Conservation (phyloP, 2,888 invertebrate genomes). For the Automeris io region DNA sequence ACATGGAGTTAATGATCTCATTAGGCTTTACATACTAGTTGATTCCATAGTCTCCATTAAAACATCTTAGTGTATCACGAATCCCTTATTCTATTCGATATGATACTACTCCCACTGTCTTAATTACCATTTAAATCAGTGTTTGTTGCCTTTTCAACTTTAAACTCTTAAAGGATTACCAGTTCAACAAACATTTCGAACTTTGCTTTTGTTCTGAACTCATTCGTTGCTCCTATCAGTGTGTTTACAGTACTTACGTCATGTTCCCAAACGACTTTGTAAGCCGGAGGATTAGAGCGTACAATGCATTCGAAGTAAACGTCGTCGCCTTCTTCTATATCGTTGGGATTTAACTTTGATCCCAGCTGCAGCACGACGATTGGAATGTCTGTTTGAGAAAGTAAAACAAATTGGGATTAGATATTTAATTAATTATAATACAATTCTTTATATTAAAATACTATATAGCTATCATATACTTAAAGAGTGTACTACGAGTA, state of each 20-base stretch:
- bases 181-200: constrained; percentile 1
- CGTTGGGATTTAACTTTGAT: constrained; percentile 69
- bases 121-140: background rate
- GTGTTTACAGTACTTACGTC: constrained; percentile 50
- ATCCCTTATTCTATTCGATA: too few relatives aligned
- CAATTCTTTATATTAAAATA: too few relatives aligned
- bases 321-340: constrained; percentile 72
- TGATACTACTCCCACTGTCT: background rate
- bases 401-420: constrained; percentile 3
- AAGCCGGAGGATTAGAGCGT: constrained; percentile 69
- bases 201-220: constrained; percentile 1
- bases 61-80: too few relatives aligned
- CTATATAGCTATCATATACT: too few relatives aligned
- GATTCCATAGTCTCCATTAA: too few relatives aligned
- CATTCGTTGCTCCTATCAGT: background rate
- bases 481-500: too few relatives aligned
- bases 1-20: too few relatives aligned
- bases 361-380: constrained; percentile 57
- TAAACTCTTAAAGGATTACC: constrained; percentile 1
- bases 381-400: constrained; percentile 48
- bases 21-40: too few relatives aligned
- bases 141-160: background rate
- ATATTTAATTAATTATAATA: background rate
- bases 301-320: constrained; percentile 71
- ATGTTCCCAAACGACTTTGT: constrained; percentile 74